Conservation (phyloP, 2,888 invertebrate species). For the Hymenopus coronatus region DNA sequence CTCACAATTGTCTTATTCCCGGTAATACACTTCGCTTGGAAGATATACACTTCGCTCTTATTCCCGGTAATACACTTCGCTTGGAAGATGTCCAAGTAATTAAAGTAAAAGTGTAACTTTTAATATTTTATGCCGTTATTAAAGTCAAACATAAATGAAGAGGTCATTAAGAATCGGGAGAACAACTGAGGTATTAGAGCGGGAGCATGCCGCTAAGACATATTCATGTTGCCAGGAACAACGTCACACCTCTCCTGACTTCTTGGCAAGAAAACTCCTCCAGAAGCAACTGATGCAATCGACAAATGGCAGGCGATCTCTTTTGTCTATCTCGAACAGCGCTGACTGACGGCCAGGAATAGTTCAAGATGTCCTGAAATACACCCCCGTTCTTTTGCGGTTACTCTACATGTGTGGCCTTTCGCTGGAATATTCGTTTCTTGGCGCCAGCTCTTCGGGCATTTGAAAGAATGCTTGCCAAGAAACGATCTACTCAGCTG, state of each 20-base stretch:
- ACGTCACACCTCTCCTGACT: not conserved
- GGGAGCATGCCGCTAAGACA: not conserved
- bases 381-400: not conserved
- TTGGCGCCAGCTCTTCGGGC: not conserved
- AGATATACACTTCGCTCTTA: no score
- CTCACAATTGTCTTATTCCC: no score
- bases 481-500: not conserved
- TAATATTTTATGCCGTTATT: not conserved
- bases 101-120: no score
- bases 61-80: no score
- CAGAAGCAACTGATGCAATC: not conserved
- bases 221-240: not conserved
- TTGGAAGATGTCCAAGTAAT: no score
- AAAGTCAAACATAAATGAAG: not conserved
- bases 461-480: not conserved
- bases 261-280: not conserved
- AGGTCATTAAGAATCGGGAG: not conserved
- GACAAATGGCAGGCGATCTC: not conserved
- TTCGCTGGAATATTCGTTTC: not conserved
- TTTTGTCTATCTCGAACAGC: not conserved
- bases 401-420: not conserved
- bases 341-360: not conserved
- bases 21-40: no score
- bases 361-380: not conserved
- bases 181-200: not conserved